Evolutionary conservation across 2,797 vertebrate genomes (phyloP).

Genomic region (Poeciliopsis gracilis): DNA sequence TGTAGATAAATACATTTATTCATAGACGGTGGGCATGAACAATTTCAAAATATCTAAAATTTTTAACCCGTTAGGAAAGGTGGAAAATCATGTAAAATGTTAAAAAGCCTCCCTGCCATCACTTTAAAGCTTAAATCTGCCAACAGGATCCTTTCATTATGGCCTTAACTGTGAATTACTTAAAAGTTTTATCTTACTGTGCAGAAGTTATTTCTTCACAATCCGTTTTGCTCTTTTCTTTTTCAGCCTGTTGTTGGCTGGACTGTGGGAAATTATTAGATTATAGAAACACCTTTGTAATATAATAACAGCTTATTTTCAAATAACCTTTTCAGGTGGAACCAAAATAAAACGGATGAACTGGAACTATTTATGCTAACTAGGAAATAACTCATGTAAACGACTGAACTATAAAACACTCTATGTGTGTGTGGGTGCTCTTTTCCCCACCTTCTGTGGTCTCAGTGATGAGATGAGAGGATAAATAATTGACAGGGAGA

Average conservation of each 20-base stretch:
- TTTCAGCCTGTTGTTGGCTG: neutral
- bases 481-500: slow-evolving; percentile 70
- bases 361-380: neutral
- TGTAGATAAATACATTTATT: neutral
- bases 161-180: neutral
- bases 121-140: neutral
- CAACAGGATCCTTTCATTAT: neutral
- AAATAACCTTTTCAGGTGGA: neutral
- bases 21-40: neutral
- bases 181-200: neutral
- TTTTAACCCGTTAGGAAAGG: no score
- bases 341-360: neutral
- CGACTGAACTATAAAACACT: neutral
- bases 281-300: neutral
- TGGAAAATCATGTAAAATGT: no score
- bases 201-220: neutral
- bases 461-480: slow-evolving; percentile 40
- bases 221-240: neutral
- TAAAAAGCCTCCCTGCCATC: neutral
- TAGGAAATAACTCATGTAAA: neutral
- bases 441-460: slow-evolving; percentile 16
- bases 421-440: neutral
- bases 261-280: neutral
- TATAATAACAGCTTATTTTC: neutral
- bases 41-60: neutral